A percentile compares a stretch with the other conserved stretches of the same genome.
Conservation (phyloP, 92 coral and sea anemone genomes). For the Phenganax stokvisi region DNA sequence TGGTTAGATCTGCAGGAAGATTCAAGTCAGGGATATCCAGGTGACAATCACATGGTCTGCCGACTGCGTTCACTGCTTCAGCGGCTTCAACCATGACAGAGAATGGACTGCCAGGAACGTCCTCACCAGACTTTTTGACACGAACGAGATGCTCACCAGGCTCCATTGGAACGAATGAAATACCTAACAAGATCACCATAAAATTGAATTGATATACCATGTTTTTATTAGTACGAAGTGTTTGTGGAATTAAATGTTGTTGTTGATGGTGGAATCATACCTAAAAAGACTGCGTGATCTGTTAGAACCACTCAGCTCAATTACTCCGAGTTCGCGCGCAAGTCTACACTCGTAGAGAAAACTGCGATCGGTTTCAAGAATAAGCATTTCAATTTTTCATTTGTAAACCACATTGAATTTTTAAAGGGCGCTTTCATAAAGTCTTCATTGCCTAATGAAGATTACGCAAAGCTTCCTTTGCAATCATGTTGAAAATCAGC, state of each 20-base stretch:
- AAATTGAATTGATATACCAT: not conserved
- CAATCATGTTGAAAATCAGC: no score
- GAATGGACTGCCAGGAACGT: conserved; percentile 98
- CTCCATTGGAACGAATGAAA: conserved; percentile 86
- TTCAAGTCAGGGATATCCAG: conserved; percentile 71
- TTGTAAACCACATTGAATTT: not conserved
- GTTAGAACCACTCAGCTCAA: no score
- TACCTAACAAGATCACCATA: conserved; percentile 35
- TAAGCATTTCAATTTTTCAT: not conserved
- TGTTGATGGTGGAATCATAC: not conserved
- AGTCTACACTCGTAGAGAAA: no score
- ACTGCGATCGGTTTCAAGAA: no score
- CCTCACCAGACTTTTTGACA: conserved; percentile 70
- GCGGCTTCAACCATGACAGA: conserved; percentile 99
- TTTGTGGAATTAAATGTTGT: not conserved
- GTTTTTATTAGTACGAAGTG: not conserved
- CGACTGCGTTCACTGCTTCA: conserved; percentile 95
- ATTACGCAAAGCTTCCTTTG: no score
- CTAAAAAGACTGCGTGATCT: no score
- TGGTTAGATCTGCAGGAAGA: conserved; percentile 67
- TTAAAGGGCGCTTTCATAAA: not conserved
- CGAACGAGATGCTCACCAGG: conserved; percentile 96
- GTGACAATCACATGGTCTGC: conserved; percentile 86
- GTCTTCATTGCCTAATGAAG: no score
- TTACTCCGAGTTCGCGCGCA: no score